phyloP scores from a whole-genome alignment of 2,113 vertebrate genomes.

The Saimiri boliviensis region DNA sequence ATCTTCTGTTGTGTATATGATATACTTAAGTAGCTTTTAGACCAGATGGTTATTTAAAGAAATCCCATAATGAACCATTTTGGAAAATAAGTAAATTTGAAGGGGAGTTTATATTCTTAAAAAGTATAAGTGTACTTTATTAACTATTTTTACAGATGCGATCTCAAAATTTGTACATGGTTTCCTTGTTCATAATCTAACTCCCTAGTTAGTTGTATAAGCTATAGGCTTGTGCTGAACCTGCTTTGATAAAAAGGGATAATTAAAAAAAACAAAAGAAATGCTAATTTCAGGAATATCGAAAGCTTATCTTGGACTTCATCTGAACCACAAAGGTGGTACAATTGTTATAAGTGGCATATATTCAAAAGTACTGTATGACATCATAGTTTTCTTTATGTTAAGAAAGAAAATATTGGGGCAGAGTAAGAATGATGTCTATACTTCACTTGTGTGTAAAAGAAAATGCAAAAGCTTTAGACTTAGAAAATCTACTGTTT shows the following conservation, averaged over 20 bases:
- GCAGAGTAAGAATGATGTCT: not conserved
- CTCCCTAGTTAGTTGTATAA: not conserved
- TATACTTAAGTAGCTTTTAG: not conserved
- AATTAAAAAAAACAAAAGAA: not conserved
- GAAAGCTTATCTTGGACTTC: not conserved
- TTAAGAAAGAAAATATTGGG: too few relatives aligned
- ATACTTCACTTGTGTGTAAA: not conserved
- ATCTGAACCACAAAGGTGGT: not conserved
- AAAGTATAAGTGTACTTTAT: not conserved
- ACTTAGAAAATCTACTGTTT: not conserved
- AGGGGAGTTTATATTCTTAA: not conserved
- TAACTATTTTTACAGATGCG: slow-evolving; percentile 8
- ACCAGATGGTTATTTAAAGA: not conserved
- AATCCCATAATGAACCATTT: not conserved
- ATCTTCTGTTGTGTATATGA: not conserved
- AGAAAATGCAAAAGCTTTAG: slow-evolving; percentile 30
- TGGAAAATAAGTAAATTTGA: slow-evolving; percentile 49
- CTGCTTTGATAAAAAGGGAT: slow-evolving; percentile 1
- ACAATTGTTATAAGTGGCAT: not conserved
- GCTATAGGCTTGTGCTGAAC: not conserved
- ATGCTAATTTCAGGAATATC: not conserved
- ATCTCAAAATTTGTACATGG: not conserved
- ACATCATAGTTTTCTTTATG: not conserved
- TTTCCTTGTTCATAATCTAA: not conserved
- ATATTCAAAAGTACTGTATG: not conserved